Percentiles rank a stretch among this genome's conserved stretches.
Evolutionary conservation across 1,140 invertebrate genomes (phyloP).

Genomic region (Drosophila bocqueti): DNA sequence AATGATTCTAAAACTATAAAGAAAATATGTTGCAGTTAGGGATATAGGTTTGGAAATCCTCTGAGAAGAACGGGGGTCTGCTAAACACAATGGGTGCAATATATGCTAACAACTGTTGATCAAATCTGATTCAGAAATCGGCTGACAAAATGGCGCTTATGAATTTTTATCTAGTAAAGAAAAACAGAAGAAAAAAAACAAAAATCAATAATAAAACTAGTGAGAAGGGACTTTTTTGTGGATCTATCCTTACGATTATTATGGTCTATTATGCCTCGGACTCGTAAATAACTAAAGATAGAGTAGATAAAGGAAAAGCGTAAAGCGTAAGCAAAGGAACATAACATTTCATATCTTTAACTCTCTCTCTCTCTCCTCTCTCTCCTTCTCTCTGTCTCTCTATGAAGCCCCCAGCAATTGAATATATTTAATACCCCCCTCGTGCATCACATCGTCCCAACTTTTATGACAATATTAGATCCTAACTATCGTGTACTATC

Average conservation of each 20-base stretch:
- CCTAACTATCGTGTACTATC: conserved; percentile 66
- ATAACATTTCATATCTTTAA: conserved; percentile 33
- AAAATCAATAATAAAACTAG: conserved; percentile 32
- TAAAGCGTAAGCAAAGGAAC: conserved; percentile 15
- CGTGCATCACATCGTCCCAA: conserved; percentile 34
- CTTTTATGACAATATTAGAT: conserved; percentile 82
- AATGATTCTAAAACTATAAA: not conserved
- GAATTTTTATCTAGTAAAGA: conserved; percentile 60
- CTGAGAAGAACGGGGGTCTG: not conserved
- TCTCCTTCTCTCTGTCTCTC: conserved; percentile 16
- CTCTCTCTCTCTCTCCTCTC: conserved; percentile 11
- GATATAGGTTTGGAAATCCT: not conserved
- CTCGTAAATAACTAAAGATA: conserved; percentile 50
- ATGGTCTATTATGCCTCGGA: conserved; percentile 38
- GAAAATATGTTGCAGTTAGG: not conserved
- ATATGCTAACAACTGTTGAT: conserved; percentile 39
- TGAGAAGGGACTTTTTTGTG: conserved; percentile 58
- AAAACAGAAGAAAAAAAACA: not conserved
- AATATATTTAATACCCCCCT: conserved; percentile 26
- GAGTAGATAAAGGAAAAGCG: conserved; percentile 20
- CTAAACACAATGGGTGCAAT: conserved; percentile 3
- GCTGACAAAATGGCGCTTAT: conserved; percentile 75
- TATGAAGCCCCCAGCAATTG: conserved; percentile 17
- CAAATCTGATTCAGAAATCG: conserved; percentile 49
- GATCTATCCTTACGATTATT: conserved; percentile 48